Evolutionary conservation across 2,888 invertebrate genomes (phyloP).

Genomic region (Agapostemon virescens): DNA sequence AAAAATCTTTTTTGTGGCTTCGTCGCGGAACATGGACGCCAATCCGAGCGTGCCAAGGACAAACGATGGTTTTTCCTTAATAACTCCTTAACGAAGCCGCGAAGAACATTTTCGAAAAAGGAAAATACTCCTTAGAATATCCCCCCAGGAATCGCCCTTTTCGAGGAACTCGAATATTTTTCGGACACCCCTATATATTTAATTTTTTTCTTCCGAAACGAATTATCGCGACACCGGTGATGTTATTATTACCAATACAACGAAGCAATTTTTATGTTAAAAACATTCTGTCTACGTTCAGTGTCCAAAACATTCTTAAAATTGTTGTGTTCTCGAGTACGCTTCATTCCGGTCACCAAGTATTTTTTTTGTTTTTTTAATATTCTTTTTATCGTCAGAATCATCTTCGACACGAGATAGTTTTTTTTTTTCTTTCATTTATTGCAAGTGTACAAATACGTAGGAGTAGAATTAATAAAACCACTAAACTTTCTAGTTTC

Average conservation of each 20-base stretch:
- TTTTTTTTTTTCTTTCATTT: slow-evolving; percentile 11
- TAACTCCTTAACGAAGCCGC: no score
- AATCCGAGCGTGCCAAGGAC: no score
- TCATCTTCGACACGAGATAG: not conserved
- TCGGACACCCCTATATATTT: no score
- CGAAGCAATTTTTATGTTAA: not conserved
- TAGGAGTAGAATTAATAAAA: slow-evolving; percentile 50
- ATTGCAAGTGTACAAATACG: slow-evolving; percentile 24
- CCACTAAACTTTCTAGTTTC: slow-evolving; percentile 34
- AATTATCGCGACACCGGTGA: not conserved
- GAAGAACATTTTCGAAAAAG: no score
- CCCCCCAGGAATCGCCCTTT: no score
- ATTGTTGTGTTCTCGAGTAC: not conserved
- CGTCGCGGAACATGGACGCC: no score
- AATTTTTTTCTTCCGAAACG: not conserved
- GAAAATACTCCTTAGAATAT: no score
- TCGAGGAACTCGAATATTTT: no score
- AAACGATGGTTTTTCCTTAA: no score
- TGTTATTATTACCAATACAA: not conserved
- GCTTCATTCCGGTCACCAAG: not conserved
- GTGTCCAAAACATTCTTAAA: not conserved
- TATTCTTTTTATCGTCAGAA: not conserved
- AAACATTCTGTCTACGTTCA: not conserved
- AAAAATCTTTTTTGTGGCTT: no score
- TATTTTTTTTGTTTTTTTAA: slow-evolving; percentile 2